A percentile compares a stretch with the other conserved stretches of the same genome.
Evolutionary conservation across 2,888 invertebrate genomes (phyloP).

Genomic region (Hipparchia semele): DNA sequence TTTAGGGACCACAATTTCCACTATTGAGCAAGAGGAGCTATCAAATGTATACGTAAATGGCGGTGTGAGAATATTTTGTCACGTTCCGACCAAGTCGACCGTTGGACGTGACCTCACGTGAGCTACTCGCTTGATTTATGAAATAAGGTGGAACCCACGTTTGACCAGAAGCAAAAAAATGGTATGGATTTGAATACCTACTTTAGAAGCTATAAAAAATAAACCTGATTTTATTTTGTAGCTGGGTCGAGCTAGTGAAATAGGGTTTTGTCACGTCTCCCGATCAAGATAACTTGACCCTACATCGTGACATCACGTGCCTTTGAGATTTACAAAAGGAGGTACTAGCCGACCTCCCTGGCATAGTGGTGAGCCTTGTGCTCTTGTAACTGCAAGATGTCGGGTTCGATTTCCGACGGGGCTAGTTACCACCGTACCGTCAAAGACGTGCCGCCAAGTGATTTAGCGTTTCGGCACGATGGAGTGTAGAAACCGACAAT

Average conservation of each 20-base stretch:
- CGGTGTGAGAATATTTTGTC: slow-evolving; percentile 61
- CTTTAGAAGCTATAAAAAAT: slow-evolving; percentile 11
- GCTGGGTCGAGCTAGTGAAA: slow-evolving; percentile 1
- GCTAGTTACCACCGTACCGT: no score
- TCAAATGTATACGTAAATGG: slow-evolving; percentile 28
- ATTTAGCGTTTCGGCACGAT: no score
- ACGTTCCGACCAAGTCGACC: slow-evolving; percentile 65
- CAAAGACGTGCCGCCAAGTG: no score
- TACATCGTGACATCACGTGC: not conserved
- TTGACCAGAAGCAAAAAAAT: slow-evolving; percentile 57
- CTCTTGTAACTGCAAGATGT: no score
- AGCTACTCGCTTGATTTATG: slow-evolving; percentile 67
- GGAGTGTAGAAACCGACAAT: no score
- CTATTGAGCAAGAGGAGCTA: not conserved
- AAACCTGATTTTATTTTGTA: slow-evolving; percentile 15
- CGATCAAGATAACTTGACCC: not conserved
- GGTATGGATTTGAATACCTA: slow-evolving; percentile 42
- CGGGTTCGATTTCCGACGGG: no score
- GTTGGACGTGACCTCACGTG: slow-evolving; percentile 70
- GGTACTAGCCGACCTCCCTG: no score
- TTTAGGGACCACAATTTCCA: not conserved
- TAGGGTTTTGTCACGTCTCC: not conserved
- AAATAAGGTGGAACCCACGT: slow-evolving; percentile 58
- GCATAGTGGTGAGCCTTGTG: no score
- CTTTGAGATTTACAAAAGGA: slow-evolving; percentile 5